phyloP scores from a whole-genome alignment of 2,888 invertebrate species.

The Litoditis marina region DNA sequence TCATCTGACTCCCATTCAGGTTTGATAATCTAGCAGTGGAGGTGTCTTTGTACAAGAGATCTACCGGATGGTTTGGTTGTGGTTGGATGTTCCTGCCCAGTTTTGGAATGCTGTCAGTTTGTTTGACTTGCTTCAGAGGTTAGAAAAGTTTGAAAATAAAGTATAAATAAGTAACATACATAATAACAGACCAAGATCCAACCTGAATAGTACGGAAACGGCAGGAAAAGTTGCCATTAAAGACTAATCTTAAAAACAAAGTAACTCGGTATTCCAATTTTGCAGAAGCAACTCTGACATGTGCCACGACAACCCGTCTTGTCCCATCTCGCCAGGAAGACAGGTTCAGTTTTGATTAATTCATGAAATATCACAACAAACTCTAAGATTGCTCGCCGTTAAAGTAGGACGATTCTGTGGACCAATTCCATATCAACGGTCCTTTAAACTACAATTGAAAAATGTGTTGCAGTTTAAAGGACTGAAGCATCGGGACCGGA shows the following conservation, averaged over 20 bases:
- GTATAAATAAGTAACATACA: background rate
- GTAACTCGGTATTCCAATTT: too few relatives aligned
- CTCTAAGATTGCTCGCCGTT: too few relatives aligned
- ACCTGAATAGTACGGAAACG: background rate
- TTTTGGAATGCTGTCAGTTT: constrained; percentile 50
- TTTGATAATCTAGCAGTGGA: constrained; percentile 55
- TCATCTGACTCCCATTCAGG: constrained; percentile 33
- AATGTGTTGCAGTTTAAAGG: too few relatives aligned
- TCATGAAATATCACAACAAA: background rate
- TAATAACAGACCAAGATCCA: background rate
- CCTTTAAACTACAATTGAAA: too few relatives aligned
- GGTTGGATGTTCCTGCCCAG: constrained; percentile 57
- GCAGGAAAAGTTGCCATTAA: background rate
- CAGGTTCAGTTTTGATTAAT: constrained; percentile 22
- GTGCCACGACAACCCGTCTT: constrained; percentile 47
- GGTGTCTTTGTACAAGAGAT: constrained; percentile 50
- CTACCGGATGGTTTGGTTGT: constrained; percentile 57
- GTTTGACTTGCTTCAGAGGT: background rate
- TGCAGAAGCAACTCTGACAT: constrained; percentile 41
- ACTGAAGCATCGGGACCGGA: too few relatives aligned
- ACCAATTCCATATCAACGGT: too few relatives aligned
- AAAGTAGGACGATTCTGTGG: too few relatives aligned
- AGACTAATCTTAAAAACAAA: too few relatives aligned
- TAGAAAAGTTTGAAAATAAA: constrained; percentile 8
- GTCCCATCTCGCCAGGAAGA: constrained; percentile 41